phyloP scores from a whole-genome alignment of 2,888 invertebrate species.

The Phlogophora meticulosa region DNA sequence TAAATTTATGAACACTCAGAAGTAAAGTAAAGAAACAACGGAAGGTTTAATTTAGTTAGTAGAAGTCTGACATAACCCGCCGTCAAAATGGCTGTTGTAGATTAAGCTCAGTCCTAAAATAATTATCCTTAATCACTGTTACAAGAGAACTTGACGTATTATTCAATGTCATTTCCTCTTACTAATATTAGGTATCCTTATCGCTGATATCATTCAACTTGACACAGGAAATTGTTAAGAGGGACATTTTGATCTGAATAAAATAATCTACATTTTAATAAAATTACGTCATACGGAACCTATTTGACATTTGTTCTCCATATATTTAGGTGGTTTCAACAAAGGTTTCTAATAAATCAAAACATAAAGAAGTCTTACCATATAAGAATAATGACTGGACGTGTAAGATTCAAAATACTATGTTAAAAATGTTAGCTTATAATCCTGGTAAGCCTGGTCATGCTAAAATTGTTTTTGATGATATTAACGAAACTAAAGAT shows the following conservation, averaged over 20 bases:
- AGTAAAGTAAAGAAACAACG: too few relatives aligned
- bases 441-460: not conserved
- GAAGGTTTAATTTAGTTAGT: too few relatives aligned
- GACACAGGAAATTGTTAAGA: conserved; percentile 52
- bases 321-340: conserved; percentile 11
- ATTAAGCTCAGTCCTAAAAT: not conserved
- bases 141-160: not conserved
- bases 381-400: conserved; percentile 22
- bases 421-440: not conserved
- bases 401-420: not conserved
- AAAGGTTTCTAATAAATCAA: conserved; percentile 29
- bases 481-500: too few relatives aligned
- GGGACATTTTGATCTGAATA: conserved; percentile 24
- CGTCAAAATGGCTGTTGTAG: too few relatives aligned
- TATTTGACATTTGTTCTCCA: conserved; percentile 36
- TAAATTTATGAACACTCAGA: too few relatives aligned
- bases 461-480: not conserved
- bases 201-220: conserved; percentile 6
- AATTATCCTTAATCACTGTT: not conserved
- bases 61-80: too few relatives aligned
- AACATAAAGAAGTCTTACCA: conserved; percentile 29
- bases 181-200: not conserved
- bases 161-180: not conserved
- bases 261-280: conserved; percentile 10
- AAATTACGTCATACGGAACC: conserved; percentile 25